Evolutionary conservation across 92 coral and sea anemone genomes (phyloP), one percentile per base, ranked within the genome.

Genomic region (Umimayanthus chanpuru): DNA sequence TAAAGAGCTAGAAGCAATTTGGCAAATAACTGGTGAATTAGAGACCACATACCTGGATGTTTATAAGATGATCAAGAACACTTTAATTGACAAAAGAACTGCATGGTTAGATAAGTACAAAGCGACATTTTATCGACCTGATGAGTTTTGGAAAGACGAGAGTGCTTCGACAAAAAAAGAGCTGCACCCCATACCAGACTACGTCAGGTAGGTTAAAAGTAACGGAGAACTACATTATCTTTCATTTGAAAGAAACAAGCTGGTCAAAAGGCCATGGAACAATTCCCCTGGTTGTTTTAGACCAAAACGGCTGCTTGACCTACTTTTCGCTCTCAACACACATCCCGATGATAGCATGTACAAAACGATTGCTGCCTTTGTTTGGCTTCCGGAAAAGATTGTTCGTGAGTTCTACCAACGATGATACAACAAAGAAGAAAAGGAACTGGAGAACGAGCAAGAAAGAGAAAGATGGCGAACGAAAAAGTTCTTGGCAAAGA

Each of bases 361-460:
- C 25, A 18, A 58, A 32, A 25, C 23, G 29, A 23, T 85, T 6
- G 81, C 80, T 26, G 58, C 21, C 26, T 32, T 85, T 72, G 68
- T 50, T 41, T 71, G 88, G 88, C 88, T 85, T 5, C 88, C 88
- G 16, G 68, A 85, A 50, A 40, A 47, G 66, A 36, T 47, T 71
- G 88, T 85, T 10, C 70, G 41, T 40, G 88, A 85, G 0, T 85
- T 72, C 23, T 85, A 72, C 43, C 26, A 50, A 44, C 65, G 73
- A 44, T 53, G 49, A 56, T 23, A 67, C 30, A 23, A 67, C 9
- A 67, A 67, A 2, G 73, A 67, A 23, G 41, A 64, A 36, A 25
- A 67, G 70, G 88, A 85, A 30, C 67, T 72, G 55, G 72, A 85
- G 43, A 21, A 85, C 16, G 88, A 85, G 72, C 56, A 70, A 83